phyloP scores from a whole-genome alignment of 1,140 invertebrate species.

The Pseudobourletiella spinata region DNA sequence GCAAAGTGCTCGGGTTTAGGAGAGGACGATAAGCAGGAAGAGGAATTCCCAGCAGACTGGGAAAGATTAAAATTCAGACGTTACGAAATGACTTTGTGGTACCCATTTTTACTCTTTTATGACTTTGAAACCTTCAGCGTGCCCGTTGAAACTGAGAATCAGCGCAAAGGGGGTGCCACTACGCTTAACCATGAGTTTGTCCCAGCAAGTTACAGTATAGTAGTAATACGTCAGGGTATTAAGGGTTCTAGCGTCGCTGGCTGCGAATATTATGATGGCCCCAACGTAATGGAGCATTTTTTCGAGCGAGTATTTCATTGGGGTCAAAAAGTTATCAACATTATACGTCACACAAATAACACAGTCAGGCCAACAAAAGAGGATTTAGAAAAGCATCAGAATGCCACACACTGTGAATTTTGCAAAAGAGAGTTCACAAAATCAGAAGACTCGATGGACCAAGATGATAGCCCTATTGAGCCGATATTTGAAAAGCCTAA shows the following conservation, averaged over 20 bases:
- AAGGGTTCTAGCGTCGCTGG: neutral
- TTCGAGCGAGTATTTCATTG: neutral
- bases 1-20: too few species aligned
- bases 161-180: neutral
- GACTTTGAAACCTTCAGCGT: neutral
- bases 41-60: too few species aligned
- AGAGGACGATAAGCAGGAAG: too few species aligned
- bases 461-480: neutral
- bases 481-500: neutral
- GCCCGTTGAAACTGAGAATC: neutral
- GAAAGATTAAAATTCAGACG: neutral
- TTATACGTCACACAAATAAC: neutral
- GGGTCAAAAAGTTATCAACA: neutral
- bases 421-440: neutral
- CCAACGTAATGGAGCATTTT: neutral
- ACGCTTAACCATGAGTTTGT: neutral
- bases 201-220: neutral
- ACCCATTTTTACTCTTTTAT: neutral
- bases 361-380: neutral
- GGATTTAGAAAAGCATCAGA: neutral
- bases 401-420: neutral
- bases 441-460: neutral
- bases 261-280: neutral
- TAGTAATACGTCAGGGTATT: neutral
- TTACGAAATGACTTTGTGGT: neutral